Evolutionary conservation across 2,888 invertebrate species (phyloP).

Genomic region (Trachelus tabidus): DNA sequence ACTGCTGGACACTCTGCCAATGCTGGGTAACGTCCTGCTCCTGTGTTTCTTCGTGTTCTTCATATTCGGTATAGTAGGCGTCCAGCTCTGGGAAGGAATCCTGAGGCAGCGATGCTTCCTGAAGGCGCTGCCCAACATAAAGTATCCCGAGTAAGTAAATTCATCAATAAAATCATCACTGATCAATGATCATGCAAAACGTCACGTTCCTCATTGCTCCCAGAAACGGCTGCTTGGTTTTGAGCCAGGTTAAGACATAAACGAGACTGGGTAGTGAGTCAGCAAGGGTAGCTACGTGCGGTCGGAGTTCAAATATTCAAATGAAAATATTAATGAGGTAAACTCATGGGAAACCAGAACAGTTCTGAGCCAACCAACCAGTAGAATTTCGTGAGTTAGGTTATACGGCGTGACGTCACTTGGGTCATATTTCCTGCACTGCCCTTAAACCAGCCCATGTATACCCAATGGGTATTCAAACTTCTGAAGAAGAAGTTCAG

Average conservation of each 20-base stretch:
- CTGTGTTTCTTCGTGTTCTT: constrained; percentile 99
- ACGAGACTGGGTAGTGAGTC: neutral
- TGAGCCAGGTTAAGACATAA: neutral
- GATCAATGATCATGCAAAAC: neutral
- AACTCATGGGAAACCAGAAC: neutral
- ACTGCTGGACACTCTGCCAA: constrained; percentile 96
- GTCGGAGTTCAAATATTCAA: neutral
- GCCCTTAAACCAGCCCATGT: neutral
- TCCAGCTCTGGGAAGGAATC: constrained; percentile 99
- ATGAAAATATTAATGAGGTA: neutral
- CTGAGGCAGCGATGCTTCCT: constrained; percentile 93
- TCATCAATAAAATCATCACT: neutral
- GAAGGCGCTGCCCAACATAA: constrained; percentile 76
- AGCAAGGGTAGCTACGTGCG: neutral
- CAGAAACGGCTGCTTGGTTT: neutral
- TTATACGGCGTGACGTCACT: neutral
- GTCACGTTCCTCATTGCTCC: neutral
- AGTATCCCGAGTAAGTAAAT: constrained; percentile 80
- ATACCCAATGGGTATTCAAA: neutral
- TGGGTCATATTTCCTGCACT: neutral
- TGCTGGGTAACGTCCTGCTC: constrained; percentile 98
- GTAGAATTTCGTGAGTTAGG: neutral
- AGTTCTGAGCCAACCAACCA: neutral
- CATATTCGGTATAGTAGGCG: constrained; percentile 99
- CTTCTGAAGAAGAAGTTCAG: neutral